These are phyloP conservation scores for Erythrolamprus reginae DNA, from an alignment of 2,113 vertebrate genomes.

Conservation along the genomic window DNA sequence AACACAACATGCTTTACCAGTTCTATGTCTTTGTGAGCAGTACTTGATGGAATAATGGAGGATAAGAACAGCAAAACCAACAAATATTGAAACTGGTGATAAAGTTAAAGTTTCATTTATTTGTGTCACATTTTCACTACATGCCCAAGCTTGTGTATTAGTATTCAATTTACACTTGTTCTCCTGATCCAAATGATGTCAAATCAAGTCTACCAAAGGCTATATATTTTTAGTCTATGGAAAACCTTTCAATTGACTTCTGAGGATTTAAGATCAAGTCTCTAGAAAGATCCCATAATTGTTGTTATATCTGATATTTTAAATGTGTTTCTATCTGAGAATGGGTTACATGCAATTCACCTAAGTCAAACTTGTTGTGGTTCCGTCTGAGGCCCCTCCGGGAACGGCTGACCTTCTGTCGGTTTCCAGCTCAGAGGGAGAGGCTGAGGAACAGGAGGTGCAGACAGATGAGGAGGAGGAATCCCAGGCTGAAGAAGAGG, in stretches of 20 bases:
- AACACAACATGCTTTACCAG: background rate
- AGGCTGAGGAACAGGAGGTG: no score
- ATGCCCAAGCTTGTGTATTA: background rate
- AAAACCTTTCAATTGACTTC: background rate
- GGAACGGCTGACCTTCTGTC: no score
- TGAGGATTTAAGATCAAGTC: background rate
- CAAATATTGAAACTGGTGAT: background rate
- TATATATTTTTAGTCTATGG: background rate
- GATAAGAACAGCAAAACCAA: background rate
- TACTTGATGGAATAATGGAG: background rate
- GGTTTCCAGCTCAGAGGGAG: no score
- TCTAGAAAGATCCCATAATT: background rate
- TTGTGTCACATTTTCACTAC: background rate
- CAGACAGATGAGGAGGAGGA: no score
- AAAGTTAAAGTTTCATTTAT: background rate
- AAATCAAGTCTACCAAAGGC: background rate
- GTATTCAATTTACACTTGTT: conserved; percentile 4
- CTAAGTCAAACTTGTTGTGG: background rate
- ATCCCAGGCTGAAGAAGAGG: no score
- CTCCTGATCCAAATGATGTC: background rate
- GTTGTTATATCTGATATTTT: background rate
- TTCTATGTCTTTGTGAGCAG: no score
- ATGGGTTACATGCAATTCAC: background rate
- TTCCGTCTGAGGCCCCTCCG: no score
- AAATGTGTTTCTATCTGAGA: background rate